phyloP scores from a whole-genome alignment of 2,888 invertebrate genomes.

The Chloromyia formosa region DNA sequence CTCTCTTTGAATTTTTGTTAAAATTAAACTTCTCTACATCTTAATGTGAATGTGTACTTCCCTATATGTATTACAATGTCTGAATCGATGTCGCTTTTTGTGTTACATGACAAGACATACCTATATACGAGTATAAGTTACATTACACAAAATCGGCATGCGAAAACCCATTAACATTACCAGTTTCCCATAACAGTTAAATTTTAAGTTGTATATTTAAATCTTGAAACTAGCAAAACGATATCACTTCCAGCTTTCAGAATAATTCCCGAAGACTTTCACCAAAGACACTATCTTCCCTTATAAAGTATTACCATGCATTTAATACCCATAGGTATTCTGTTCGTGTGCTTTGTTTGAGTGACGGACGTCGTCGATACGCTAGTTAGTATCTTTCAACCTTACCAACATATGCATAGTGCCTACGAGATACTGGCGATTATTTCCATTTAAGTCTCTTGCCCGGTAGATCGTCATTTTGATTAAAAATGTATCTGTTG shows the following conservation, averaged over 20 bases:
- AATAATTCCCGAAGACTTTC: slow-evolving; percentile 14
- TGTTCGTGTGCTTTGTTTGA: not conserved
- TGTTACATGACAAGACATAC: no score
- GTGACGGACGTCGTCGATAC: no score
- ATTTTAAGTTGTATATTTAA: not conserved
- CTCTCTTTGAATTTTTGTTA: no score
- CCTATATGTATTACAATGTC: no score
- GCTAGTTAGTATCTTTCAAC: no score
- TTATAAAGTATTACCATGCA: not conserved
- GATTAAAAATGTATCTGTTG: not conserved
- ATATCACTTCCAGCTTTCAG: slow-evolving; percentile 1
- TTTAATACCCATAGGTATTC: not conserved
- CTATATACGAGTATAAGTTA: no score
- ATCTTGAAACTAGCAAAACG: not conserved
- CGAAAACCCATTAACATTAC: not conserved
- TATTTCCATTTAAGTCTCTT: not conserved
- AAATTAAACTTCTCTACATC: no score
- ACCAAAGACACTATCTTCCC: slow-evolving; percentile 4
- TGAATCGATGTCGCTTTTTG: no score
- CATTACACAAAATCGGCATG: no score
- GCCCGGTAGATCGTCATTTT: not conserved
- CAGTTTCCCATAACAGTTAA: not conserved
- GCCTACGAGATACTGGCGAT: not conserved
- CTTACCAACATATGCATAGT: not conserved
- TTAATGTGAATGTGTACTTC: no score